Base-by-base conservation (phyloP, 2,797 vertebrate species). In the Malacoraja senta region DNA sequence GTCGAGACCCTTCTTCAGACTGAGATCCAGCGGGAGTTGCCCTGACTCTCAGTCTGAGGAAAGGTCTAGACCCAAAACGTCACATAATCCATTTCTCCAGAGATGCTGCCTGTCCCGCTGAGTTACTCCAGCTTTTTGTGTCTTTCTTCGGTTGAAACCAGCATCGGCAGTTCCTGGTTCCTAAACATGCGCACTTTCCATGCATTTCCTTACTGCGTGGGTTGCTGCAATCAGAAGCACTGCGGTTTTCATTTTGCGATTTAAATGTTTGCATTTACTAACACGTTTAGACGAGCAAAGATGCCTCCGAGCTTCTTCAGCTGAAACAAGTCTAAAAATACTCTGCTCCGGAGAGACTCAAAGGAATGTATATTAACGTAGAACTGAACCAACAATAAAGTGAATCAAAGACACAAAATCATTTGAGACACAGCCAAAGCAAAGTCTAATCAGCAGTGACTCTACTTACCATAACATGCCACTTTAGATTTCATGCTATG, bases 401-500 rank as follows among this genome's bases (percentile, higher is more conserved):
- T 77, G 83, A 74, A 86, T 90, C 58, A 86, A 58, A 88, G 80
- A 74, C n/a, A 61, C 44, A 71, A 86, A 93, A 84, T 68, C 68
- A 84, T 15, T 86, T 88, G 44, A 93, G 80, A 84, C 44, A 44
- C 79, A 80, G 79, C 9, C 24, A 81, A 68, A 80, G 93, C 53
- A 81, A 24, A 76, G 83, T 38, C 74, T 93, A 74, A 71, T 93
- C 93, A 93, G 93, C 83, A 93, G 44, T 88, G 58, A 53, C 83
- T 93, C 71, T 83, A 93, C 88, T 93, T 93, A 86, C 71, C 71
- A 86, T 93, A 58, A 58, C 81, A 53, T 93, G 93, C 84, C 93
- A 93, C 93, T 93, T 86, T 90, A 83, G 68, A 93, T 93, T 93
- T 93, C 80, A 93, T 32, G 93, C 93, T 77, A 93, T 61, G 71